phyloP scores from a whole-genome alignment of 2,113 vertebrate genomes.

The Cygnus atratus region DNA sequence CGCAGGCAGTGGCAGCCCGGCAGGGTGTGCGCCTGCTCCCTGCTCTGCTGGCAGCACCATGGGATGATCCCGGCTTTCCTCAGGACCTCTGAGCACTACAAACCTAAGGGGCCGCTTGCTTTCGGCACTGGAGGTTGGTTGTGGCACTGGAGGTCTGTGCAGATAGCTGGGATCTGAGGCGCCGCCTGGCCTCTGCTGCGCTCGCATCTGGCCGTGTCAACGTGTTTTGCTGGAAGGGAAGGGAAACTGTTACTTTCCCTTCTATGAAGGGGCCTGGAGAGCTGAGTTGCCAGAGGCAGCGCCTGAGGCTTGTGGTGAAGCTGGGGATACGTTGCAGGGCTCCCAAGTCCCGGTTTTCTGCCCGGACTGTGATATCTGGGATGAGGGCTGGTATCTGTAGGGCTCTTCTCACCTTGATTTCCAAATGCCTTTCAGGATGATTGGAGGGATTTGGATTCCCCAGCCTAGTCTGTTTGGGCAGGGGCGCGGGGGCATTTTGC shows the following conservation, averaged over 20 bases:
- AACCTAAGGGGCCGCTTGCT: rapidly evolving
- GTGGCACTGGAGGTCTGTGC: background rate
- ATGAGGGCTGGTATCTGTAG: background rate
- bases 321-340: background rate
- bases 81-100: background rate
- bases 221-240: background rate
- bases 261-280: slow-evolving; percentile 5
- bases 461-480: background rate
- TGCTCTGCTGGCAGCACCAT: background rate
- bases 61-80: background rate
- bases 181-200: background rate
- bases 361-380: background rate
- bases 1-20: background rate
- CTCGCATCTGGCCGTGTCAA: background rate
- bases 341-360: background rate
- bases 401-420: background rate
- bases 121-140: rapidly evolving
- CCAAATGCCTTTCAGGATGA: background rate
- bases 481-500: background rate
- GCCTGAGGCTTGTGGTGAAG: slow-evolving; percentile 28
- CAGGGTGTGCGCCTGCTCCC: rapidly evolving
- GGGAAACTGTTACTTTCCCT: background rate
- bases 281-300: slow-evolving; percentile 38
- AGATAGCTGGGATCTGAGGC: background rate
- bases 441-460: background rate